phyloP scores from a whole-genome alignment of 1,140 invertebrate genomes.

The Philopotamus ludificatus region DNA sequence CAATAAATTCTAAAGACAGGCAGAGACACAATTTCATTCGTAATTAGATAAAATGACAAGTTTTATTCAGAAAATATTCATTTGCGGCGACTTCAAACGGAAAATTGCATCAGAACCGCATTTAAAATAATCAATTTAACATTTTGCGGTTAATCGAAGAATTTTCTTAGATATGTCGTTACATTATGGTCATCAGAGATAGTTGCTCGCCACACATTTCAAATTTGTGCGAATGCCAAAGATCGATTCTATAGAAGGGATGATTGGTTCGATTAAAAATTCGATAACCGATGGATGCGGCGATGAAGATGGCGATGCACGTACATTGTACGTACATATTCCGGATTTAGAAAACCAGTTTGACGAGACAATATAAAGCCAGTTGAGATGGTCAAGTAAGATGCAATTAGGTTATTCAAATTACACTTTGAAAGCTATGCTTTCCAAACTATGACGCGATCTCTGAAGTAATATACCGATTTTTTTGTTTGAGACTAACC shows the following conservation, averaged over 20 bases:
- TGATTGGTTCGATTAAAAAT: not conserved
- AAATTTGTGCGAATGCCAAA: too few species aligned
- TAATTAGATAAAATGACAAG: too few species aligned
- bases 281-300: not conserved
- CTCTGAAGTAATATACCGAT: too few species aligned
- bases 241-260: not conserved
- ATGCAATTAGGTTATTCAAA: not conserved
- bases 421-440: not conserved
- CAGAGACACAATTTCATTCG: too few species aligned
- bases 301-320: not conserved
- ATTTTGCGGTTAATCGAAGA: not conserved
- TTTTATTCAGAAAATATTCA: too few species aligned
- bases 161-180: too few species aligned
- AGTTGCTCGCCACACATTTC: too few species aligned
- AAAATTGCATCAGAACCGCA: not conserved
- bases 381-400: constrained; percentile 5
- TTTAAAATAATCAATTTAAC: not conserved
- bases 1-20: too few species aligned
- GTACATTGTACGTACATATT: too few species aligned
- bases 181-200: too few species aligned
- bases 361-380: not conserved
- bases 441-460: too few species aligned
- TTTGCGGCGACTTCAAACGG: not conserved
- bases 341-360: not conserved
- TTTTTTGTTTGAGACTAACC: too few species aligned